Conservation (phyloP, 2,888 invertebrate genomes). For the Pristionchus arcanus region DNA sequence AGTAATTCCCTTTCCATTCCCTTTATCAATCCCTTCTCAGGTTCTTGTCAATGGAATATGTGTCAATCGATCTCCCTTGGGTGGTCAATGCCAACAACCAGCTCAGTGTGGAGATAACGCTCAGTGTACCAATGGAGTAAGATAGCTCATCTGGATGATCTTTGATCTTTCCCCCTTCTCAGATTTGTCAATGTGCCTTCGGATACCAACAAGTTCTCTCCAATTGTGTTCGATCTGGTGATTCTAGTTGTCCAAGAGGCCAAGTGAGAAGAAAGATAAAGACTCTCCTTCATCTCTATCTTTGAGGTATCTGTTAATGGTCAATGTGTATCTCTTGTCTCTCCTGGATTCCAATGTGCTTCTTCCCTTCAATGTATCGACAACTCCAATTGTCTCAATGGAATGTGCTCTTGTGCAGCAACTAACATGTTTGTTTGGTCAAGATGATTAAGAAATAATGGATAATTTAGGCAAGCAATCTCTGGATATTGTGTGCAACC, state of each 20-base stretch:
- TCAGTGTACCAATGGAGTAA: slow-evolving; percentile 21
- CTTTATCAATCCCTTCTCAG: neutral
- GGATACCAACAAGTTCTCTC: slow-evolving; percentile 43
- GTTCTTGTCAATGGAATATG: slow-evolving; percentile 8
- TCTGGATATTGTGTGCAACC: slow-evolving; percentile 19
- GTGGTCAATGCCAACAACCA: slow-evolving; percentile 23
- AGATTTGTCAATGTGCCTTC: slow-evolving; percentile 37
- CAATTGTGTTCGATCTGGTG: slow-evolving; percentile 11
- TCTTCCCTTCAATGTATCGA: slow-evolving; percentile 52
- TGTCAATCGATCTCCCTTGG: neutral
- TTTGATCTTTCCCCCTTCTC: neutral
- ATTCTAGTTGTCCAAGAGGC: slow-evolving; percentile 3
- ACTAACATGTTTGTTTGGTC: neutral
- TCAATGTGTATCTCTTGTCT: slow-evolving; percentile 26
- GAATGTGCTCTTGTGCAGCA: slow-evolving; percentile 18
- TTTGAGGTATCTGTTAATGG: slow-evolving; percentile 47
- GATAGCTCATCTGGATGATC: neutral
- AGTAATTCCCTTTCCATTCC: neutral
- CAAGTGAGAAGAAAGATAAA: neutral
- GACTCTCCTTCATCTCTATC: neutral
- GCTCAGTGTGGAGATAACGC: slow-evolving; percentile 39
- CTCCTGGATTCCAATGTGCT: slow-evolving; percentile 30
- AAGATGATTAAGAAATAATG: neutral
- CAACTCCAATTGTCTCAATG: slow-evolving; percentile 51
- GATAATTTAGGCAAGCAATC: slow-evolving; percentile 1